Evolutionary conservation across 2,113 vertebrate species (phyloP), one percentile per base, ranked within the genome.

Genomic region (Mus musculus): DNA sequence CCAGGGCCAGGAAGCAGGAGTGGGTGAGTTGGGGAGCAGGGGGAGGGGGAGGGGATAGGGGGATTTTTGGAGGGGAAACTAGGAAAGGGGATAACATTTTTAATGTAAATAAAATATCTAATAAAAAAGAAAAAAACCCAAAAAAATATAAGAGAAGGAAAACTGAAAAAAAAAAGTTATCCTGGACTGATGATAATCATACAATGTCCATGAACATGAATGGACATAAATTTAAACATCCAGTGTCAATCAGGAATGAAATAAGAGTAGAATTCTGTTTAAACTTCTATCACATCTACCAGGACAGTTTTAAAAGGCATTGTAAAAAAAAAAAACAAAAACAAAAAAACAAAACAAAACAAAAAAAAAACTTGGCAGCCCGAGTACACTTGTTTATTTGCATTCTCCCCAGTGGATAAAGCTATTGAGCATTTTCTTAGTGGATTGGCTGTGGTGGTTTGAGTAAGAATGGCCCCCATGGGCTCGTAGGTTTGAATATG

Each of bases 241-340:
- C 19, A 33, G 13, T 46, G 9, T 59, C 85, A 78, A 13, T 5
- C 1, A 12, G 39, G n/a, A 78, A 42, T 67, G 14, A 86, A 67
- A 20, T 33, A 46, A 30, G 7, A 85, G 39, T 9, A 42, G 9
- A 65, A 10, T 65, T 42, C 17, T 39, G 1, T 36, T 26, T 42
- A 26, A 33, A 81, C 69, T n/a, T 22, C 39, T 36, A 9, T 30
- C 13, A 56, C 65, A 73, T 61, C 39, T 49, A 82, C 56, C 67
- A 14, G 65, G n/a, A 30, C 59, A 76, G 28, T 52, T 89, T 86
- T 96, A 90, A 81, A 96, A 65, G 12, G 75, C 13, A 88, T 24
- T 93, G 77, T 33, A 42, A 49, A 49, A 49, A 49, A 49, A 49
- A 49, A 87, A 56, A 87, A 61, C n/a, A n/a, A n/a, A n/a, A n/a